Evolutionary conservation across 2,888 invertebrate genomes (phyloP), one percentile per base, ranked within the genome.

Genomic region (Rambutsinella grinnellia): DNA sequence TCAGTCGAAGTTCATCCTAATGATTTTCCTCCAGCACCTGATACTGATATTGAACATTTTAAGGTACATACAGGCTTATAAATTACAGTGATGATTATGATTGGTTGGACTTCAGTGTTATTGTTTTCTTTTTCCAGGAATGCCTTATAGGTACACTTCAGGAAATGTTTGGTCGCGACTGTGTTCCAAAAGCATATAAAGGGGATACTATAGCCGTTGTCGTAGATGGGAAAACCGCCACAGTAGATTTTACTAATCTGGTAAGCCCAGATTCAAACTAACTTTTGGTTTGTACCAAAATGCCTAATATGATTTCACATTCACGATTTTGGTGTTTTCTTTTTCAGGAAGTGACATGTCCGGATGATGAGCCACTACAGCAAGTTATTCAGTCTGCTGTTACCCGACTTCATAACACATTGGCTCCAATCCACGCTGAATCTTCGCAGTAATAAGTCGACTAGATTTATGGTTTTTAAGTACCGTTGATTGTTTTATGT

Each of bases 131-230:
- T 85, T 2, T 86, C 6, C 13, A 92, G 90, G 95, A 95, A 87
- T 95, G 95, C 85, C 89, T 95, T 27, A 92, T 95, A 81, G 95
- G 95, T 87, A 94, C 94, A 91, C 87, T 96, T 26, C 92, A 93
- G 85, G 97, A 98, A 85, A 97, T 98, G 93, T 98, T 97, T 88
- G 98, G 98, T 0, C 94, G 95, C 84, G 94, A 93, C 84, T 93
- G 96, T 0, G 94, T 97, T 53, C 95, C 95, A 10, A 97, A 97
- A 88, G 92, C 96, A 86, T 95, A 96, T 86, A 94, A 95, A 86
- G 96, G 95, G 0, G 96, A 97, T 85, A 91, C 92, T 84, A 87
- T 97, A 60, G 91, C 93, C 82, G 93, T 98, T 0, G 92, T 91
- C 0, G 94, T 98, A 0, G 93, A 94, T 85, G 93, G 92, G 13